A percentile compares a stretch with the other conserved stretches of the same genome.
phyloP scores from a whole-genome alignment of 2,797 vertebrate genomes.

The Bucorvus abyssinicus region DNA sequence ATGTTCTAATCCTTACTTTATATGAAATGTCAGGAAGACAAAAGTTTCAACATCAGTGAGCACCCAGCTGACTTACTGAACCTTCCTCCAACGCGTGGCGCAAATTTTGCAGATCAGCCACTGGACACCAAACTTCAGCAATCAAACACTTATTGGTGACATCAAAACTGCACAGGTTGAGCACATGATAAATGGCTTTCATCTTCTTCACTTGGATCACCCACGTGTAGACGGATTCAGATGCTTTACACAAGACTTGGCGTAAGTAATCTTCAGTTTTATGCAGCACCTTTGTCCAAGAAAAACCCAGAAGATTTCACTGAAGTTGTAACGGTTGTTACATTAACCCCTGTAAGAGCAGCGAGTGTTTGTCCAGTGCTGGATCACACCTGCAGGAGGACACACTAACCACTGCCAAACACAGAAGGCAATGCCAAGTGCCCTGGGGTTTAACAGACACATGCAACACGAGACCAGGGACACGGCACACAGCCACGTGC shows the following conservation, averaged over 20 bases:
- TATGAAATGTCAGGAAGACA: background rate
- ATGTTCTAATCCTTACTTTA: background rate
- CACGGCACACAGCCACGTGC: rapidly evolving
- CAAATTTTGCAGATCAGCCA: slow-evolving; percentile 86
- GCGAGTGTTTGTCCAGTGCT: rapidly evolving
- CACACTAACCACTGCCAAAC: background rate
- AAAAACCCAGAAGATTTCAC: background rate
- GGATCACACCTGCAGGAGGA: background rate
- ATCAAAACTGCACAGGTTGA: slow-evolving; percentile 97
- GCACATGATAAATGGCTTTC: slow-evolving; percentile 97
- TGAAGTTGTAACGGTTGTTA: background rate
- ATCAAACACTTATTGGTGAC: slow-evolving; percentile 98
- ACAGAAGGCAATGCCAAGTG: background rate
- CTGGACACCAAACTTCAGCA: slow-evolving; percentile 96
- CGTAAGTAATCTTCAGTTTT: slow-evolving; percentile 94
- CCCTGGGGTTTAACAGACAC: background rate
- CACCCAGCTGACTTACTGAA: slow-evolving; percentile 82
- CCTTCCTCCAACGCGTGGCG: slow-evolving; percentile 90
- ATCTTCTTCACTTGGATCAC: slow-evolving; percentile 95
- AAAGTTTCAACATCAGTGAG: background rate
- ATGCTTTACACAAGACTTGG: slow-evolving; percentile 92
- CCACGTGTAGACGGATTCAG: slow-evolving; percentile 88
- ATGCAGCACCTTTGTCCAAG: slow-evolving; percentile 85
- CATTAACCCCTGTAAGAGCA: background rate
- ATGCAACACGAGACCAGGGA: rapidly evolving